Conservation (phyloP, 2,113 vertebrate species). For the Rhadina sibilatrix region DNA sequence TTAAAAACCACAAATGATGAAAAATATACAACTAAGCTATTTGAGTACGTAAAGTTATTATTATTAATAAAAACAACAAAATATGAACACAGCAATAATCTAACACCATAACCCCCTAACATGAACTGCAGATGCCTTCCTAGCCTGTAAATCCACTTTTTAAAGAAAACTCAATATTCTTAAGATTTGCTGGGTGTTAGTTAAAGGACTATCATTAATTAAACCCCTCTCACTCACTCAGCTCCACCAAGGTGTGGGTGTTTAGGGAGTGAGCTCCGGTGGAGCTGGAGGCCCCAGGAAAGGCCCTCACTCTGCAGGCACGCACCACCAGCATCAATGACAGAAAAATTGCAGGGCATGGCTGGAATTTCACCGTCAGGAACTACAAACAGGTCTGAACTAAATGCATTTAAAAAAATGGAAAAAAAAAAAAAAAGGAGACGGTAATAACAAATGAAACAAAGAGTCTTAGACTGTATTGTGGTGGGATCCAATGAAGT, state of each 20-base stretch:
- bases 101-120: not conserved
- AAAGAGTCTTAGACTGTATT: slow-evolving; percentile 64
- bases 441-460: slow-evolving; percentile 66
- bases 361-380: slow-evolving; percentile 31
- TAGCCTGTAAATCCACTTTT: not conserved
- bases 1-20: rapidly evolving
- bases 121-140: not conserved
- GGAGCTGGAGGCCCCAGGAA: not conserved
- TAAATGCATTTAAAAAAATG: not conserved
- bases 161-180: not conserved
- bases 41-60: not conserved
- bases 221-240: not conserved
- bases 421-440: not conserved
- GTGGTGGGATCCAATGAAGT: slow-evolving; percentile 69
- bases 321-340: not conserved
- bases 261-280: not conserved
- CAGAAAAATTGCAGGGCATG: not conserved
- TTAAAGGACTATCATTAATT: not conserved
- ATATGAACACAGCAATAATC: not conserved
- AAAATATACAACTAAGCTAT: not conserved
- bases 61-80: not conserved
- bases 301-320: rapidly evolving
- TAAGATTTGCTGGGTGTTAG: not conserved
- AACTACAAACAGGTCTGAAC: slow-evolving; percentile 40
- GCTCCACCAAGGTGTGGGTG: not conserved